Evolutionary conservation across 1,140 invertebrate genomes (phyloP), one percentile per base, ranked within the genome.

Genomic region (Scaptomyza graminum): DNA sequence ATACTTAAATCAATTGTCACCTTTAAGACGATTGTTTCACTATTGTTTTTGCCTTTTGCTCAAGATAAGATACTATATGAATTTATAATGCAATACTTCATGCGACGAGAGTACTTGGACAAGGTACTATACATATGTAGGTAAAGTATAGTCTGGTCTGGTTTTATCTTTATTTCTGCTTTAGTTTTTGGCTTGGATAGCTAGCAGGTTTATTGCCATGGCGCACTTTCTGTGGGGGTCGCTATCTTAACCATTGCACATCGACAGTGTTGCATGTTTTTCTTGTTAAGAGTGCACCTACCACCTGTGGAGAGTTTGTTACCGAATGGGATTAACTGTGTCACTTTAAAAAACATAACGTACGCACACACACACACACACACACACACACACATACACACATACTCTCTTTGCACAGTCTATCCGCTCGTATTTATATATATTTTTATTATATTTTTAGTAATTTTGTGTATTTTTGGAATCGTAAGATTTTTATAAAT

Each of bases 121-220:
- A 37, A 37, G 34, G 11, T 37, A 37, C 12, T 11, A 3, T n/a
- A n/a, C n/a, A n/a, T 37, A 37, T 1, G 34, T 37, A 37, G 18
- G 18, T 22, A 3, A 22, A 22, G 2, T 22, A 22, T 22, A 22
- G 18, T 22, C 18, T 39, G 37, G 9, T 39, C 9, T 41, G 37
- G 9, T 41, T 15, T 0, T 0, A 46, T n/a, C 5, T 57, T 39
- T 39, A 56, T 16, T 57, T 44, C 25, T 43, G 59, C 59, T 54
- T 69, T 62, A 18, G 50, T 52, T 69, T 15, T 56, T 63, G 34
- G 18, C 28, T 44, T 50, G 55, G 52, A 25, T 12, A 12, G 9
- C 18, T 18, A 13, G 25, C 61, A 65, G 51, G 67, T 65, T 70
- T 61, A 70, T 57, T 70, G 52, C 61, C 67, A 51, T n/a, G 37